Evolutionary conservation across 2,113 vertebrate genomes (phyloP), one percentile per base, ranked within the genome.

Genomic region (Hyperopisus bebe): DNA sequence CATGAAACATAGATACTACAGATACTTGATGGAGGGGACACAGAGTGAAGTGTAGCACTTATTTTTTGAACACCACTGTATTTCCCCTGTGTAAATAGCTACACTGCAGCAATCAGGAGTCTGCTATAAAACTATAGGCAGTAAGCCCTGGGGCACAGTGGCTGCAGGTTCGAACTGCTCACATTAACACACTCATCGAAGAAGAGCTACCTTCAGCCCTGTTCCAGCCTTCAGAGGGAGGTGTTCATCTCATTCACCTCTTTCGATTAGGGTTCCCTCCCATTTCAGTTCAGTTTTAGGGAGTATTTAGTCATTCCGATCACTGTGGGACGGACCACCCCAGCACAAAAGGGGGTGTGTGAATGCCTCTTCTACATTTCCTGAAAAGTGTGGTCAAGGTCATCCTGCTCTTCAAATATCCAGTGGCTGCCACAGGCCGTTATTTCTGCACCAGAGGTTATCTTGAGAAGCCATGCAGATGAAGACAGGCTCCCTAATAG

Each of bases 331-430:
- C 50, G 19, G 47, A 48, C 85, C n/a, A 35, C 85, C 31, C 46
- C n/a, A 86, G 31, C 19, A 83, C 10, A 53, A 9, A 35, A 10
- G 80, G 80, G 48, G n/a, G 48, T 35, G n/a, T 58, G 48, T 58
- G 48, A 53, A 80, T 42, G 5, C 88, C 48, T 89, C 77, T 91
- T 90, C 89, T 83, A 90, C 88, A 90, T 87, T 90, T 90, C 88
- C 90, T 92, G 90, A 92, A 92, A 93, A 91, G 91, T 87, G 88
- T 90, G 85, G 92, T 91, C 91, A 92, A 92, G 92, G 92, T 93
- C 90, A 90, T 90, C 87, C 77, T 91, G 88, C 84, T 92, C 89
- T 90, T 90, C 87, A 91, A 91, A 88, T 90, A 87, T 90, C 90
- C 46, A 86, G 83, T 86, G 70, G 35, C 80, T 91, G 90, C 88